Evolutionary conservation across 2,888 invertebrate genomes (phyloP).

Genomic region (Petrolisthes cinctipes): DNA sequence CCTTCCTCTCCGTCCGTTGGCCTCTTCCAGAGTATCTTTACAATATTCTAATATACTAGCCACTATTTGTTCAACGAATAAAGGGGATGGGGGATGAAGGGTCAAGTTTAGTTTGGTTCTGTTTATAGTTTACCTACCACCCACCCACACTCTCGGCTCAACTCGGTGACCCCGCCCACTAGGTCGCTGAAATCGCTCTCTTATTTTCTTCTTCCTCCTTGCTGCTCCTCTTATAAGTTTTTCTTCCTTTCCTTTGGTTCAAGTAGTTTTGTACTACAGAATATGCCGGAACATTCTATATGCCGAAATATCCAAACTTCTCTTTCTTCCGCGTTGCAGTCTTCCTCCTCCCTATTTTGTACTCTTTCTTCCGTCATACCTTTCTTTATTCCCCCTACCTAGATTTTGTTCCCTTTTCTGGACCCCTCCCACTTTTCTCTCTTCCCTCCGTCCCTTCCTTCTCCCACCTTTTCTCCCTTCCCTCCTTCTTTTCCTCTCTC

Average conservation of each 20-base stretch:
- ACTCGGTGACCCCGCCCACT: conserved; percentile 48
- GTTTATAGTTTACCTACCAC: background rate
- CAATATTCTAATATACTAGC: background rate
- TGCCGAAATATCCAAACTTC: background rate
- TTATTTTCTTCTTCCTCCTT: background rate
- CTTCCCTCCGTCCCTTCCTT: background rate
- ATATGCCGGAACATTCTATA: background rate
- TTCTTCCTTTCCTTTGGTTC: background rate
- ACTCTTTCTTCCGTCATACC: background rate
- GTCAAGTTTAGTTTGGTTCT: background rate
- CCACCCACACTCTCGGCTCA: conserved; percentile 45
- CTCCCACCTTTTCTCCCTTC: background rate
- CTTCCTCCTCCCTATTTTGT: background rate
- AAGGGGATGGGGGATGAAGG: conserved; percentile 10
- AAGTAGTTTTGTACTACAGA: background rate
- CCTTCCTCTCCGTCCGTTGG: conserved; percentile 24
- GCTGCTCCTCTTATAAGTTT: background rate
- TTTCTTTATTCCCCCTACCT: background rate
- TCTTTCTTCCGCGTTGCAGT: background rate
- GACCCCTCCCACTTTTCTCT: background rate
- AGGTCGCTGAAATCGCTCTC: conserved; percentile 21
- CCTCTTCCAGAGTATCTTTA: background rate
- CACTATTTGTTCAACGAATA: background rate
- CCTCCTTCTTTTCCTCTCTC: background rate
- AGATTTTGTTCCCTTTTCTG: background rate